phyloP scores from a whole-genome alignment of 2,113 vertebrate genomes.

The Corydoras sp. region DNA sequence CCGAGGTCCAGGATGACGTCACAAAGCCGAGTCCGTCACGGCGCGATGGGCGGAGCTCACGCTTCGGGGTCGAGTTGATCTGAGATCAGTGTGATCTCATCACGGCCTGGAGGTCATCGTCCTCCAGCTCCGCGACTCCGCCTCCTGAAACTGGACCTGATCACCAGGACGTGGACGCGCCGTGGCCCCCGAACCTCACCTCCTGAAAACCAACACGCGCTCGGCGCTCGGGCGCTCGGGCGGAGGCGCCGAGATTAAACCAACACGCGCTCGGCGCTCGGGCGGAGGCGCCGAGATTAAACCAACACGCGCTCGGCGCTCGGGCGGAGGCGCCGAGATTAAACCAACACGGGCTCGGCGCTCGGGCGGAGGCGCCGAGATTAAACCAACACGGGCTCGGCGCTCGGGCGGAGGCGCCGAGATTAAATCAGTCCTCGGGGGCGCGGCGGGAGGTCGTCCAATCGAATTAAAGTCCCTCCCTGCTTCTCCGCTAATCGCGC shows the following conservation, averaged over 20 bases:
- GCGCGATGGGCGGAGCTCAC: too few relatives aligned
- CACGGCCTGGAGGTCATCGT: too few relatives aligned
- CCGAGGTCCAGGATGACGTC: too few relatives aligned
- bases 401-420: slow-evolving; percentile 21
- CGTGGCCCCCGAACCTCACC: too few relatives aligned
- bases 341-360: slow-evolving; percentile 27
- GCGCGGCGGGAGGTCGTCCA: slow-evolving; percentile 36
- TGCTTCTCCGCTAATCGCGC: slow-evolving; percentile 27
- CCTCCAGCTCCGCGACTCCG: too few relatives aligned
- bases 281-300: slow-evolving; percentile 36
- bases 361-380: slow-evolving; percentile 28
- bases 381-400: slow-evolving; percentile 13
- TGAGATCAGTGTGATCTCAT: too few relatives aligned
- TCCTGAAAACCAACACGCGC: not conserved
- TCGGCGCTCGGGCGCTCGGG: slow-evolving; percentile 14
- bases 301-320: slow-evolving; percentile 20
- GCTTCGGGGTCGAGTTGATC: too few relatives aligned
- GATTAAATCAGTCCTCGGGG: slow-evolving; percentile 44
- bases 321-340: slow-evolving; percentile 34
- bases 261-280: slow-evolving; percentile 10
- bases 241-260: not conserved
- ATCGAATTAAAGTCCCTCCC: slow-evolving; percentile 39
- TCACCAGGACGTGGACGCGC: too few relatives aligned
- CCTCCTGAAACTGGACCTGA: too few relatives aligned
- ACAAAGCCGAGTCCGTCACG: too few relatives aligned